Conservation (phyloP, 2,888 invertebrate species). For the Pristionchus mayeri region DNA sequence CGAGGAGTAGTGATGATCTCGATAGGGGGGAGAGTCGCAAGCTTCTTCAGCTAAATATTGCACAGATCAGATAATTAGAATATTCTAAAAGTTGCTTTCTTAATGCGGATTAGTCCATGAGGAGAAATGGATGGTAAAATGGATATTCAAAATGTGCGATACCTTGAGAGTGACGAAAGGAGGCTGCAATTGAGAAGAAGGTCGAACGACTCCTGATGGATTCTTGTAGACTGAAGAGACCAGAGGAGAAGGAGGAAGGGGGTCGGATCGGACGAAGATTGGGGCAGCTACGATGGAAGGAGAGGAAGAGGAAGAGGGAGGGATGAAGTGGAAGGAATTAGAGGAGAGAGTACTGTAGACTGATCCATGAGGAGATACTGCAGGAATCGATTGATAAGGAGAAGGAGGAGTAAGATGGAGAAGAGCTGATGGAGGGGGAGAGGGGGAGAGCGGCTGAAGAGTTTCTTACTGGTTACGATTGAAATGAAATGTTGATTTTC, state of each 20-base stretch:
- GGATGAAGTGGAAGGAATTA: slow-evolving; percentile 1
- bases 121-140: not conserved
- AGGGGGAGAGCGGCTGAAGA: not conserved
- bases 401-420: not conserved
- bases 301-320: not conserved
- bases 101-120: not conserved
- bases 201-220: slow-evolving; percentile 14
- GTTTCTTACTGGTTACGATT: not conserved
- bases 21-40: not conserved
- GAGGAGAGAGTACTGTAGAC: not conserved
- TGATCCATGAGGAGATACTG: not conserved
- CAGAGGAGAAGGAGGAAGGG: not conserved
- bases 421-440: not conserved
- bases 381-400: not conserved
- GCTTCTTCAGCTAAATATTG: slow-evolving; percentile 7
- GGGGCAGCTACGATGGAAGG: not conserved
- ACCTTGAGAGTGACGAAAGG: slow-evolving; percentile 24
- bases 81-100: not conserved
- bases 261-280: slow-evolving; percentile 8
- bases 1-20: slow-evolving; percentile 37
- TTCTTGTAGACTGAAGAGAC: slow-evolving; percentile 41
- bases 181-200: slow-evolving; percentile 23
- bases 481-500: too few species aligned
- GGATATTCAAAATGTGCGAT: not conserved
- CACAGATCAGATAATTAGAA: too few species aligned